These are phyloP conservation scores for Elaeidobius kamerunicus DNA, from an alignment of 2,888 invertebrate species.

Conservation along the genomic window DNA sequence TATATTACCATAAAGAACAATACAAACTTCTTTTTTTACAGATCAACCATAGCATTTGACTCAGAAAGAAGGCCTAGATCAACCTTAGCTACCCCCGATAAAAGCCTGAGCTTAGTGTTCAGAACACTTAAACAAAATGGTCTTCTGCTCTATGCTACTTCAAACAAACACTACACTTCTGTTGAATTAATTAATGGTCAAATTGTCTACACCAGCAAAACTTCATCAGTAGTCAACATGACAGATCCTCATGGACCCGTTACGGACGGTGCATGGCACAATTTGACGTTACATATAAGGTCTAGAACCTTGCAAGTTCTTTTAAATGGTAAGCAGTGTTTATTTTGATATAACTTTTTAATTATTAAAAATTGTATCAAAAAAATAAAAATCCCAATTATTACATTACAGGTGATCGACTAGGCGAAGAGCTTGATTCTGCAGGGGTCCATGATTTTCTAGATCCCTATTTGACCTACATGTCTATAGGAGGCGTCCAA, in stretches of 20 bases:
- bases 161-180: slow-evolving; percentile 82
- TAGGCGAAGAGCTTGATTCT: slow-evolving; percentile 83
- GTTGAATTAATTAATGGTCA: slow-evolving; percentile 75
- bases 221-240: slow-evolving; percentile 80
- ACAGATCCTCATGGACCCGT: slow-evolving; percentile 63
- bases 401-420: slow-evolving; percentile 45
- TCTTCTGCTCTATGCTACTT: slow-evolving; percentile 80
- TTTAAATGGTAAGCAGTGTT: slow-evolving; percentile 60
- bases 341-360: no score
- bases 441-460: slow-evolving; percentile 88
- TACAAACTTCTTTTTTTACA: neutral
- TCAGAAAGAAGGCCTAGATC: slow-evolving; percentile 23
- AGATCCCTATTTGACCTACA: slow-evolving; percentile 80
- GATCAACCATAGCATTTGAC: slow-evolving; percentile 1
- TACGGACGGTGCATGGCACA: slow-evolving; percentile 87
- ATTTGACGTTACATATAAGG: slow-evolving; percentile 70
- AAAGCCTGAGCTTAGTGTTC: slow-evolving; percentile 76
- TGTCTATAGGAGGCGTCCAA: slow-evolving; percentile 77
- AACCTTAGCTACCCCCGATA: slow-evolving; percentile 54
- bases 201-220: slow-evolving; percentile 75
- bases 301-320: slow-evolving; percentile 69
- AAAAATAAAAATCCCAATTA: no score
- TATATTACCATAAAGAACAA: neutral
- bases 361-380: neutral
- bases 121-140: slow-evolving; percentile 76